Evolutionary conservation across 2,113 vertebrate species (phyloP), one percentile per base, ranked within the genome.

Genomic region (Apistogramma diplotaenia): DNA sequence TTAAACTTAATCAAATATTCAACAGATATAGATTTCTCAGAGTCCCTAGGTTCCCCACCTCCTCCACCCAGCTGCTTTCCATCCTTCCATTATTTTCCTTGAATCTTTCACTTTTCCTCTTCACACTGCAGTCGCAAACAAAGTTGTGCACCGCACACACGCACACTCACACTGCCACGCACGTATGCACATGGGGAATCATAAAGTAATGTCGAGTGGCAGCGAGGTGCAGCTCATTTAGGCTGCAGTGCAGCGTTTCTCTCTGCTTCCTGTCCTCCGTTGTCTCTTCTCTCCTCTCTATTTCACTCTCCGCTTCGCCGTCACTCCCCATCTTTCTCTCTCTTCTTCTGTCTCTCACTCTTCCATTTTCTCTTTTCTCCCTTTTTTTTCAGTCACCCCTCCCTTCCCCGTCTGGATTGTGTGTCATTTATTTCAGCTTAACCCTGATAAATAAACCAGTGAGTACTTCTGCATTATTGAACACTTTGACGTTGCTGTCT

Each of bases 401-500:
- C 81, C 67, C 72, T 58, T 82, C 79, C 82, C 83, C 81, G 55
- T 88, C 83, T 74, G 82, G 82, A 90, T 84, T 88, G 60, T 85
- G 67, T 90, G 89, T 84, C 89, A 86, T 93, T 94, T 94, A 94
- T 90, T 93, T 87, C 92, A 91, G 87, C 88, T 95, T 95, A 94
- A 93, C 92, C 93, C 93, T 93, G 88, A 90, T 94, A 92, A 95
- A 94, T 95, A 94, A 95, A 94, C 81, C 91, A 94, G 84, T 3
- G 73, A 79, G 57, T 29, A 71, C 74, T 33, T 71, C 74, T 95
- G 90, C 92, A 94, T 94, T 93, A 94, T 93, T 95, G 73, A 94
- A 89, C 84, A 71, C 76, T 55, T 19, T 25, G n/a, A 88, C 86
- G 84, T 81, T 78, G 74, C 85, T 87, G 88, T 90, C 87, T 89